phyloP scores from a whole-genome alignment of 1,140 invertebrate genomes.

The Tetragonula clypearis region DNA sequence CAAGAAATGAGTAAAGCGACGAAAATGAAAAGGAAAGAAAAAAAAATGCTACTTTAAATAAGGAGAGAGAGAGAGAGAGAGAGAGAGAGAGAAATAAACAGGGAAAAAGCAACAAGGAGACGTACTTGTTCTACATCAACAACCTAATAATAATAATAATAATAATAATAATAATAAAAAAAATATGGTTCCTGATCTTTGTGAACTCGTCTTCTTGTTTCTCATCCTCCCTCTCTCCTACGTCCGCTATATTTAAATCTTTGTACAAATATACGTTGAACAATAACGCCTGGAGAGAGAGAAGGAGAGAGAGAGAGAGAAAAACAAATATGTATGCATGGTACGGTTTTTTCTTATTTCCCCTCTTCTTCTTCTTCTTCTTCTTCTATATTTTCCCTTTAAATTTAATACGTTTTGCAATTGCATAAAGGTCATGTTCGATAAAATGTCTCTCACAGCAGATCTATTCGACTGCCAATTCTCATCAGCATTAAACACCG shows the following conservation, averaged over 20 bases:
- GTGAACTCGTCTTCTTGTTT: neutral
- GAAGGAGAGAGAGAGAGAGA: too few relatives aligned
- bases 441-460: constrained; percentile 18
- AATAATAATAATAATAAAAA: too few relatives aligned
- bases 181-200: constrained; percentile 2
- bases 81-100: too few relatives aligned
- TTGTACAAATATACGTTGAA: constrained; percentile 34
- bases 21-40: neutral
- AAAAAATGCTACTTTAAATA: too few relatives aligned
- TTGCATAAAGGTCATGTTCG: constrained; percentile 19
- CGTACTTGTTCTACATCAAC: neutral
- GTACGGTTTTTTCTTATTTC: neutral
- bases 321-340: constrained; percentile 5
- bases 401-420: neutral
- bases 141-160: too few relatives aligned
- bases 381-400: neutral
- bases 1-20: constrained; percentile 36
- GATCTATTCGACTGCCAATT: constrained; percentile 12
- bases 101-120: neutral
- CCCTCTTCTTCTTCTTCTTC: neutral
- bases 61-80: too few relatives aligned
- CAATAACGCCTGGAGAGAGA: constrained; percentile 14
- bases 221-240: neutral
- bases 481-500: neutral
- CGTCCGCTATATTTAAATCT: neutral